Percentiles rank a stretch among this genome's conserved stretches.
These are phyloP conservation scores for Bombus difficillimus DNA, from an alignment of 1,140 invertebrate genomes.

Conservation along the genomic window DNA sequence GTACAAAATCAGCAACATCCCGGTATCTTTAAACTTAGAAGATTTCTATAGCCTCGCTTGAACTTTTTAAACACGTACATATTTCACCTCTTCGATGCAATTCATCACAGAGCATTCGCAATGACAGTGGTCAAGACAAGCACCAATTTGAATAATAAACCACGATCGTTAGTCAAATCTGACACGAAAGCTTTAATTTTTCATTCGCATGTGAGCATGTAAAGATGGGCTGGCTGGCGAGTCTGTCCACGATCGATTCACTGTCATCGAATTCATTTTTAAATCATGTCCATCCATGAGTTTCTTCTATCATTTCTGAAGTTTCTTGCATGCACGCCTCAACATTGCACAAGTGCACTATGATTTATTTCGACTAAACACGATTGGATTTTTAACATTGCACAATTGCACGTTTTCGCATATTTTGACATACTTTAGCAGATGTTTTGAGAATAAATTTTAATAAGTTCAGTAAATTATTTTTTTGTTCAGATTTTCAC, in stretches of 20 bases:
- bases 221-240: constrained; percentile 15
- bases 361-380: background rate
- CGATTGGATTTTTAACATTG: background rate
- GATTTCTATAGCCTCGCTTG: background rate
- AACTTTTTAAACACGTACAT: background rate
- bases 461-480: no score
- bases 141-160: constrained; percentile 75
- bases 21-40: background rate
- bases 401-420: no score
- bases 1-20: no score
- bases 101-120: constrained; percentile 73
- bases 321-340: background rate
- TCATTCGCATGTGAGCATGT: constrained; percentile 59
- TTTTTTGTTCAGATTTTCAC: no score
- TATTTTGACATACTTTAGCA: no score
- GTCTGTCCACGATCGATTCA: constrained; percentile 39
- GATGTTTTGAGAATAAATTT: no score
- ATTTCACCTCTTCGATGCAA: background rate
- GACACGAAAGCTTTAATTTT: constrained; percentile 76
- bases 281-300: constrained; percentile 21
- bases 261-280: constrained; percentile 59
- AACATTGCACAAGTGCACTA: background rate
- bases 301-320: background rate
- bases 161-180: constrained; percentile 71
- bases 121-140: constrained; percentile 64